Percentiles rank a stretch among this genome's conserved stretches.
phyloP scores from a whole-genome alignment of 2,888 invertebrate species.

The Andrena dorsata region DNA sequence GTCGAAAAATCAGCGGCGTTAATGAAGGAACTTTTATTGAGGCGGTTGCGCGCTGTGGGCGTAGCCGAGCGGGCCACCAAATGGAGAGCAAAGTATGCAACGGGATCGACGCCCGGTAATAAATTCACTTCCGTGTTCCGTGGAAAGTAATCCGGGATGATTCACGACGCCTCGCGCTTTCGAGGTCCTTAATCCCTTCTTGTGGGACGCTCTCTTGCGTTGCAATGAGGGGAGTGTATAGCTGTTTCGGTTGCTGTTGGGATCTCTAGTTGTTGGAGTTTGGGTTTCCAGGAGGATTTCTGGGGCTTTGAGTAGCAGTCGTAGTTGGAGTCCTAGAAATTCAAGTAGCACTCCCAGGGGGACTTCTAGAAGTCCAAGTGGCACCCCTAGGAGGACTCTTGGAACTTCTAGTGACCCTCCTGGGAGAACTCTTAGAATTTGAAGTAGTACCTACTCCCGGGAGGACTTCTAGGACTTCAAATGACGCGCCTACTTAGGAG shows the following conservation, averaged over 20 bases:
- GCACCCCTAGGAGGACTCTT: too few species aligned
- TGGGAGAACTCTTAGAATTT: too few species aligned
- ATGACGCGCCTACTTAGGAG: too few species aligned
- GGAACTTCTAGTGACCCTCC: too few species aligned
- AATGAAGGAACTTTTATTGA: conserved; percentile 58
- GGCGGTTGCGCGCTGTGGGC: conserved; percentile 23
- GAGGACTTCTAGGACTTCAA: too few species aligned
- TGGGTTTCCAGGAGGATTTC: too few species aligned
- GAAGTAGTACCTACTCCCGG: too few species aligned
- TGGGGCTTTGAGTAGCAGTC: not conserved
- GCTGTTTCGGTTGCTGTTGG: not conserved
- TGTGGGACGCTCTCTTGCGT: not conserved
- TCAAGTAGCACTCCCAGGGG: not conserved
- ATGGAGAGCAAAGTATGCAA: conserved; percentile 42
- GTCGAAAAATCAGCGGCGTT: conserved; percentile 61
- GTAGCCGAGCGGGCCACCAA: conserved; percentile 33
- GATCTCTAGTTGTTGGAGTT: too few species aligned
- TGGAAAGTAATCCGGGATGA: not conserved
- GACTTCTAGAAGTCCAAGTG: too few species aligned
- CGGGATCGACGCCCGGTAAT: conserved; percentile 27
- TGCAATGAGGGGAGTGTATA: not conserved
- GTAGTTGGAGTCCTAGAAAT: not conserved
- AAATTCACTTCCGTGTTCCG: conserved; percentile 36
- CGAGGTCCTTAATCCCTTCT: not conserved
- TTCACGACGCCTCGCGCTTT: not conserved